phyloP scores from a whole-genome alignment of 2,797 vertebrate species.

The Propithecus perrieri region DNA sequence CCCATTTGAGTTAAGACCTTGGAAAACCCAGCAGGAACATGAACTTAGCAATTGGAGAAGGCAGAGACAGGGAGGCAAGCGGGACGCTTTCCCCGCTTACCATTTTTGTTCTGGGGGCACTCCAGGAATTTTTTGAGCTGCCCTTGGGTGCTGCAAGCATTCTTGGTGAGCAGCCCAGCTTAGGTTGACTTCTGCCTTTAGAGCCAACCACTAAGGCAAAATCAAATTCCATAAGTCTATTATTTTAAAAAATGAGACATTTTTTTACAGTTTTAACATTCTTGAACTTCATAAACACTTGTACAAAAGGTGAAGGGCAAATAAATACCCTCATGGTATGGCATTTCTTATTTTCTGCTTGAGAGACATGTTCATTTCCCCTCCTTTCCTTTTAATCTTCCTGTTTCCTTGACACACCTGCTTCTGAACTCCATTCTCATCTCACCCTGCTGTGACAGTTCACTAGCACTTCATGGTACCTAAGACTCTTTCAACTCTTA shows the following conservation, averaged over 20 bases:
- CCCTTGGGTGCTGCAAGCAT: neutral
- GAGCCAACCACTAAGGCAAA: neutral
- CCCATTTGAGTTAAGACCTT: neutral
- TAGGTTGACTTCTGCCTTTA: conserved; percentile 19
- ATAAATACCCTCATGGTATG: neutral
- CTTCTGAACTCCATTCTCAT: conserved; percentile 63
- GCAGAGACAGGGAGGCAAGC: neutral
- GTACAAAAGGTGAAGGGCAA: conserved; percentile 44
- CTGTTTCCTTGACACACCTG: conserved; percentile 63
- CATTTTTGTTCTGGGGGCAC: neutral
- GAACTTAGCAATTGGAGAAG: neutral
- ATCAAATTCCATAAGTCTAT: neutral
- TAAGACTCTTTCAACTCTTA: conserved; percentile 63
- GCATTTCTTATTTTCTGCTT: conserved; percentile 67
- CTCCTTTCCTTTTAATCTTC: conserved; percentile 68
- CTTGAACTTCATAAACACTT: conserved; percentile 54
- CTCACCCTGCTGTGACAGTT: conserved; percentile 74
- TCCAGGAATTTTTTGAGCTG: neutral
- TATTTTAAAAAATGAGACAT: neutral
- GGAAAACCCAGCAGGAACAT: neutral
- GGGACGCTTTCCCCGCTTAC: neutral
- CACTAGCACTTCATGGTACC: conserved; percentile 39
- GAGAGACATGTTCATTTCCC: conserved; percentile 51
- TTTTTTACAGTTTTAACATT: conserved; percentile 34
- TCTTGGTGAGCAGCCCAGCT: neutral